These are phyloP conservation scores for Heliconius himera DNA, from an alignment of 1,140 invertebrate genomes.

Conservation along the genomic window DNA sequence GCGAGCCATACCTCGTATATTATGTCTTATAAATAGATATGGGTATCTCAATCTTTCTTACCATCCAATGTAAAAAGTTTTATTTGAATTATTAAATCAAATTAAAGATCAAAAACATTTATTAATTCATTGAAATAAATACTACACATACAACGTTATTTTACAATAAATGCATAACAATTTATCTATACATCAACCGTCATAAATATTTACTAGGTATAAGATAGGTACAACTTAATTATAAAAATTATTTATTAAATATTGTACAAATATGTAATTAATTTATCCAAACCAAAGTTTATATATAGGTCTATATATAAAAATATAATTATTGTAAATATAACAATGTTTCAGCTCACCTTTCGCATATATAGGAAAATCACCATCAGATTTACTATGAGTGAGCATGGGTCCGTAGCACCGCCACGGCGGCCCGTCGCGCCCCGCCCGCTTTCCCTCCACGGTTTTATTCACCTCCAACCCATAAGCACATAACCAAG, in stretches of 20 bases:
- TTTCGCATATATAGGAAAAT: conserved; percentile 88
- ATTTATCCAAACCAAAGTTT: conserved; percentile 22
- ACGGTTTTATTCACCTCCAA: conserved; percentile 71
- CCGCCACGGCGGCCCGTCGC: conserved; percentile 77
- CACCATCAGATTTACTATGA: conserved; percentile 90
- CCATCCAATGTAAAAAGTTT: not conserved
- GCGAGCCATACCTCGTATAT: not conserved
- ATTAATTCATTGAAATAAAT: too few relatives aligned
- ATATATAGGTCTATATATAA: not conserved
- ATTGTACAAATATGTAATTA: not conserved
- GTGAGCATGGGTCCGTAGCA: conserved; percentile 87
- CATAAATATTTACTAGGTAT: not conserved
- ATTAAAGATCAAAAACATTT: too few relatives aligned
- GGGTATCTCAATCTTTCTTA: not conserved
- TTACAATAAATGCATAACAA: too few relatives aligned
- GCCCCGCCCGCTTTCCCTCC: conserved; percentile 75
- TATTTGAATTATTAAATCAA: too few relatives aligned
- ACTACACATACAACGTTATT: too few relatives aligned
- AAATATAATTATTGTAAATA: not conserved
- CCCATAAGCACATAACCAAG: conserved; percentile 63
- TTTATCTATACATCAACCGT: not conserved
- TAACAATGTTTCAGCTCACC: conserved; percentile 56
- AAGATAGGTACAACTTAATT: not conserved
- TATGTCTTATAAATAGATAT: not conserved
- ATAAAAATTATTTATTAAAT: not conserved